Percentiles rank a stretch among this genome's conserved stretches.
Conservation (phyloP, 2,797 vertebrate genomes). For the Ptychadena robeensis region DNA sequence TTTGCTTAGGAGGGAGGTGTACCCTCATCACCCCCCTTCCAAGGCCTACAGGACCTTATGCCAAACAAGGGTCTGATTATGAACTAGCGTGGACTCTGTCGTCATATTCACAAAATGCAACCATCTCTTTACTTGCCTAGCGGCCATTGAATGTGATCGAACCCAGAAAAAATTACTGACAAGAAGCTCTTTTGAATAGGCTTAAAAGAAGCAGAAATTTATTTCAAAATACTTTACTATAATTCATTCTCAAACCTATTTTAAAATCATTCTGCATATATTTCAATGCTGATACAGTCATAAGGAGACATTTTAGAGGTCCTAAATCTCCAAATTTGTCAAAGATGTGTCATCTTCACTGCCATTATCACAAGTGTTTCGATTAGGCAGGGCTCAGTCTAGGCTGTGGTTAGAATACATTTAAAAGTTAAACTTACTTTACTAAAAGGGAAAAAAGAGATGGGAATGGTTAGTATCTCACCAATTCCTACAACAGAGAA, state of each 20-base stretch:
- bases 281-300: constrained; percentile 19
- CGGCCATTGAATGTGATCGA: background rate
- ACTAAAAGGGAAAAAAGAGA: background rate
- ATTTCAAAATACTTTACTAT: background rate
- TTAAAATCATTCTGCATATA: constrained; percentile 28
- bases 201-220: background rate
- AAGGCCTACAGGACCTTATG: too few species aligned
- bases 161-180: background rate
- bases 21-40: too few species aligned
- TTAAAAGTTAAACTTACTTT: constrained; percentile 34
- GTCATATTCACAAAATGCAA: background rate
- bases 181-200: background rate
- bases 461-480: background rate
- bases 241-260: constrained; percentile 2
- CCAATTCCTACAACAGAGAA: too few species aligned
- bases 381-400: background rate
- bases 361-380: constrained; percentile 33
- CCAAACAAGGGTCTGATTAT: too few species aligned
- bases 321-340: constrained; percentile 17
- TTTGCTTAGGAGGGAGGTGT: too few species aligned
- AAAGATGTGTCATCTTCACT: constrained; percentile 24
- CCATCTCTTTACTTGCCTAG: background rate
- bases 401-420: too few species aligned
- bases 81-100: too few species aligned
- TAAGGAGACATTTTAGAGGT: constrained; percentile 9